Evolutionary conservation across 1,140 invertebrate genomes (phyloP).

Genomic region (Sinonovacula constricta): DNA sequence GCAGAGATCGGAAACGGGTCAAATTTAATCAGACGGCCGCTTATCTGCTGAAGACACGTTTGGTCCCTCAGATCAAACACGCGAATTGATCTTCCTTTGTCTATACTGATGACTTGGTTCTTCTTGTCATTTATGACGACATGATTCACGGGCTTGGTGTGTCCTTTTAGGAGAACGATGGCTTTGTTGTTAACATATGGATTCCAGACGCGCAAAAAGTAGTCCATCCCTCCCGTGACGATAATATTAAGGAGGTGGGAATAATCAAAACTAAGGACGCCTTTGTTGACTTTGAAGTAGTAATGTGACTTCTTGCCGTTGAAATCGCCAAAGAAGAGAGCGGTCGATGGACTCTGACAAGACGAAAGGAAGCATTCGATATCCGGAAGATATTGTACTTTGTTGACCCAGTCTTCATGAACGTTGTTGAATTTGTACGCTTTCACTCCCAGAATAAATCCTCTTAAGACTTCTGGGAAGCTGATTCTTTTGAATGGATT

Average conservation of each 20-base stretch:
- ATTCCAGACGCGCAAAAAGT: slow-evolving; percentile 86
- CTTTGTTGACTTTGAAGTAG: slow-evolving; percentile 67
- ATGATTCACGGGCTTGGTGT: slow-evolving; percentile 83
- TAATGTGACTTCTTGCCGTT: slow-evolving; percentile 54
- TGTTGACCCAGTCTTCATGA: slow-evolving; percentile 70
- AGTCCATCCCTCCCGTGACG: slow-evolving; percentile 85
- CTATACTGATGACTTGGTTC: slow-evolving; percentile 81
- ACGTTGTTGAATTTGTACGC: slow-evolving; percentile 53
- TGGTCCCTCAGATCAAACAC: slow-evolving; percentile 76
- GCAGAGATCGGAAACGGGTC: slow-evolving; percentile 61
- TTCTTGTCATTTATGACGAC: slow-evolving; percentile 74
- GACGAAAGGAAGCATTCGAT: slow-evolving; percentile 65
- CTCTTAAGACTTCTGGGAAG: slow-evolving; percentile 60
- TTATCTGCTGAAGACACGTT: slow-evolving; percentile 66
- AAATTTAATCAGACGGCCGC: slow-evolving; percentile 60
- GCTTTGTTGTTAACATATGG: slow-evolving; percentile 84
- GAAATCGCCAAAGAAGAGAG: slow-evolving; percentile 65
- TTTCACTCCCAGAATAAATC: slow-evolving; percentile 56
- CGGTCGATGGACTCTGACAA: slow-evolving; percentile 55
- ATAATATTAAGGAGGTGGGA: slow-evolving; percentile 65
- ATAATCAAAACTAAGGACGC: slow-evolving; percentile 69
- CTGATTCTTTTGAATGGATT: slow-evolving; percentile 54
- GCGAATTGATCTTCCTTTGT: slow-evolving; percentile 84
- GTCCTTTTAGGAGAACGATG: slow-evolving; percentile 83
- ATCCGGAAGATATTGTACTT: slow-evolving; percentile 63